Conservation (phyloP, 1,140 invertebrate species). For the Plutomurus gul region DNA sequence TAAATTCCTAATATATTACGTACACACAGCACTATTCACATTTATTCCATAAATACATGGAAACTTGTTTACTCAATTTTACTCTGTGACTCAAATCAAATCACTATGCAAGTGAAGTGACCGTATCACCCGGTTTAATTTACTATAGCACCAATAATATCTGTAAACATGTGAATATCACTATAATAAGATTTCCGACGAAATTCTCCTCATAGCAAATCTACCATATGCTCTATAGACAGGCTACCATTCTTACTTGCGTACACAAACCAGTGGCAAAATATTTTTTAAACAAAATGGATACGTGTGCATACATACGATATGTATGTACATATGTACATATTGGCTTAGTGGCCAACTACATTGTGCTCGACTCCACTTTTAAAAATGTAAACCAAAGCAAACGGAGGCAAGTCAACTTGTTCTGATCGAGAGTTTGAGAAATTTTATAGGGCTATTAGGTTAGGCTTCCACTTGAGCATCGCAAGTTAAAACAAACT, state of each 20-base stretch:
- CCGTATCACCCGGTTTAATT: too few relatives aligned
- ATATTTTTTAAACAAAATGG: too few relatives aligned
- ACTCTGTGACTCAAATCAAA: neutral
- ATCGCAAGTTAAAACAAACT: conserved; percentile 47
- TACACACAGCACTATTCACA: neutral
- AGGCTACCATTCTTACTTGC: too few relatives aligned
- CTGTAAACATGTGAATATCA: too few relatives aligned
- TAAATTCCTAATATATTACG: neutral
- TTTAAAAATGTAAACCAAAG: conserved; percentile 11
- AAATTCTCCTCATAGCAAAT: too few relatives aligned
- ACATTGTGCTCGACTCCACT: neutral
- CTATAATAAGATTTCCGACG: too few relatives aligned
- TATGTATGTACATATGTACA: neutral
- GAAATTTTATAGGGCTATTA: conserved; percentile 45
- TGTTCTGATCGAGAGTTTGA: conserved; percentile 29
- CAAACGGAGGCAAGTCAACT: conserved; percentile 7
- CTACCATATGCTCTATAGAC: too few relatives aligned
- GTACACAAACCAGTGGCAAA: too few relatives aligned
- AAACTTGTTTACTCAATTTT: conserved; percentile 10
- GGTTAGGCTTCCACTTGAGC: conserved; percentile 45
- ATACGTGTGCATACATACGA: too few relatives aligned
- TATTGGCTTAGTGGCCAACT: neutral
- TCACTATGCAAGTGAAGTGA: too few relatives aligned
- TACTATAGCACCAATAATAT: too few relatives aligned
- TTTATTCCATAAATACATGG: neutral